Base-by-base conservation (phyloP, 2,797 vertebrate genomes). In the Dendrocincla fuliginosa region DNA sequence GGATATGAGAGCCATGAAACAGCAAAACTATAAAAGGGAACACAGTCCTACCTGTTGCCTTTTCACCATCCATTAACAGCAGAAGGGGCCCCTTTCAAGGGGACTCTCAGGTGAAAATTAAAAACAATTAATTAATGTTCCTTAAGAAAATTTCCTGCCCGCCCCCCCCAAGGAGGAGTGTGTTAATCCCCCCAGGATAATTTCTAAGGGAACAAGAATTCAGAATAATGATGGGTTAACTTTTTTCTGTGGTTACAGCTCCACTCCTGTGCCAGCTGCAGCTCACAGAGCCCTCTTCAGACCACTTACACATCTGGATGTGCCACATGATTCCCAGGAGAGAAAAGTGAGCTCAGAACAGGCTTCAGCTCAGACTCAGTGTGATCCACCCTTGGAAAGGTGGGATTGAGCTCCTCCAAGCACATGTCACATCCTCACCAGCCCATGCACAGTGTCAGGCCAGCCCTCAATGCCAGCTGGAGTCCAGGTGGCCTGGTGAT, bases 91-190 rank as follows among this genome's bases (percentile, higher is more conserved):
- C 16, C 19, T 69, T 64, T 53, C 27, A 73, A 73, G 8, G n/a
- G 11, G 20, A 35, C 5, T 59, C 14, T 28, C 3, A 16, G 60
- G 14, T 28, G 5, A 81, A 87, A 95, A 73, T 30, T 3, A 32
- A 1, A 3, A 22, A 46, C 22, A 44, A 11, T 44, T 44, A 46
- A 46, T 46, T 46, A 46, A 13, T 64, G 3, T 6, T 53, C 64
- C 28, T 41, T 50, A 52, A 83, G 83, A 74, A n/a, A 32, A 3
- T 1, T 5, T 5, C 13, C 10, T 49, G 24, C 35, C 35, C n/a
- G n/a, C n/a, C 19, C 11, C 4, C 10, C 67, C 3, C 23, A 56
- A 52, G 32, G 4, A 47, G 41, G 11, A 17, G 3, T 1, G 3
- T 37, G 44, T 5, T n/a, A 78, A 87, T 12, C 10, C 33, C 47